Percentiles rank a stretch among this genome's conserved stretches.
phyloP scores from a whole-genome alignment of 2,113 vertebrate genomes.

The Ammospiza caudacuta region DNA sequence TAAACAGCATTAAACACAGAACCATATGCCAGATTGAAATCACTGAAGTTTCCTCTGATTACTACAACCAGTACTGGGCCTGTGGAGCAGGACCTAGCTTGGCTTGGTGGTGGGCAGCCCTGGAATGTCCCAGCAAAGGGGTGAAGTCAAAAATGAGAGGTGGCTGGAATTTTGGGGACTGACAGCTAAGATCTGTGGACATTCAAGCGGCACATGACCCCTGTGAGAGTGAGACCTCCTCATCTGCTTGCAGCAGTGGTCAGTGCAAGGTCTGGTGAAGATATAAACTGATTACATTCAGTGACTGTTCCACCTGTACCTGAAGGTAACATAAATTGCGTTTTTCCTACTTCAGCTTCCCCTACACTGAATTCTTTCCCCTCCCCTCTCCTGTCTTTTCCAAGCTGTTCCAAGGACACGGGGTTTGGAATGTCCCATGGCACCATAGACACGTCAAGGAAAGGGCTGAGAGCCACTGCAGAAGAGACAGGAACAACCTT shows the following conservation, averaged over 20 bases:
- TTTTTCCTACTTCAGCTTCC: background rate
- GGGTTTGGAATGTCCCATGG: background rate
- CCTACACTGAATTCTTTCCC: background rate
- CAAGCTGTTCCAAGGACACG: rapidly evolving
- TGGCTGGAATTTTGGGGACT: background rate
- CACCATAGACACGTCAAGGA: rapidly evolving
- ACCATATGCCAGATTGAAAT: background rate
- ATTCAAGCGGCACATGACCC: background rate
- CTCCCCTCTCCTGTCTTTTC: background rate
- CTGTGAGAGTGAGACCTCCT: background rate
- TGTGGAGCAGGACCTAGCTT: background rate
- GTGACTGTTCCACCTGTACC: background rate
- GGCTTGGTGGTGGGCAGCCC: rapidly evolving
- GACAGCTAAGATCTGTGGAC: background rate
- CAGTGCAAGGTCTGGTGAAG: background rate
- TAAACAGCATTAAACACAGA: background rate
- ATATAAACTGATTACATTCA: background rate
- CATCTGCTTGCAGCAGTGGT: background rate
- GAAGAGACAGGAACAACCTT: background rate
- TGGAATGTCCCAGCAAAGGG: background rate
- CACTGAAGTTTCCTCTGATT: background rate
- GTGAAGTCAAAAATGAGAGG: background rate
- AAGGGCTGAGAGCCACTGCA: background rate
- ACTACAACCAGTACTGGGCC: background rate
- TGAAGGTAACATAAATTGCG: background rate